A percentile compares a stretch with the other conserved stretches of the same genome.
Evolutionary conservation across 2,888 invertebrate species (phyloP).

Genomic region (Agrotis exclamationis): DNA sequence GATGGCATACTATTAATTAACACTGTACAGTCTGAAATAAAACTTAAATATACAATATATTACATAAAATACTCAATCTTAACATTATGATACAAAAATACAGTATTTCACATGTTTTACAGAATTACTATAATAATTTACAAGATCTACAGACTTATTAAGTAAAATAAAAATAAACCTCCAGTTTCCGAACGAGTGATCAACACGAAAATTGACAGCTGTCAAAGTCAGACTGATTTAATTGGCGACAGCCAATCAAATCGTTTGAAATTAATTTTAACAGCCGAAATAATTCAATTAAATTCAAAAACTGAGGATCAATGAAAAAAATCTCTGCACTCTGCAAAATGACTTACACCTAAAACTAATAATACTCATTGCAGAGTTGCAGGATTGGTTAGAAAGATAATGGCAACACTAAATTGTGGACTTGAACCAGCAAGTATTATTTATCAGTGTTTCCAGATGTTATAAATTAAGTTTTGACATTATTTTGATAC

Average conservation of each 20-base stretch:
- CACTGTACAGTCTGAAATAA: conserved; percentile 25
- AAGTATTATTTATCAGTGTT: not conserved
- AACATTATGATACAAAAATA: conserved; percentile 36
- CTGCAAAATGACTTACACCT: conserved; percentile 49
- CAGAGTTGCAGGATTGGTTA: conserved; percentile 34
- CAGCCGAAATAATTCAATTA: not conserved
- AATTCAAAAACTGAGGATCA: conserved; percentile 3
- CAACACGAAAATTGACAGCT: conserved; percentile 12
- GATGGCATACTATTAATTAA: conserved; percentile 9
- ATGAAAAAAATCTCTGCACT: conserved; percentile 22
- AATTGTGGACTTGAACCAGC: conserved; percentile 21
- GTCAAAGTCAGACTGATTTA: not conserved
- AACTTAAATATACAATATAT: conserved; percentile 39
- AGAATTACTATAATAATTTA: conserved; percentile 18
- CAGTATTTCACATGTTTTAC: conserved; percentile 8
- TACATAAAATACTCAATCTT: conserved; percentile 44
- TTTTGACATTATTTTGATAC: conserved; percentile 3
- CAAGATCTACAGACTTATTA: conserved; percentile 30
- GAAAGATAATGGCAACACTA: not conserved
- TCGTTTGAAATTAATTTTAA: too few relatives aligned
- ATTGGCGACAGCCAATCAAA: too few relatives aligned
- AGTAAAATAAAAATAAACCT: conserved; percentile 8
- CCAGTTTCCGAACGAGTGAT: conserved; percentile 2
- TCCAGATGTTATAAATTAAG: not conserved
- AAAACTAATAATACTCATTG: conserved; percentile 54